phyloP scores from a whole-genome alignment of 2,888 invertebrate genomes.

The Tiliacea aurago region DNA sequence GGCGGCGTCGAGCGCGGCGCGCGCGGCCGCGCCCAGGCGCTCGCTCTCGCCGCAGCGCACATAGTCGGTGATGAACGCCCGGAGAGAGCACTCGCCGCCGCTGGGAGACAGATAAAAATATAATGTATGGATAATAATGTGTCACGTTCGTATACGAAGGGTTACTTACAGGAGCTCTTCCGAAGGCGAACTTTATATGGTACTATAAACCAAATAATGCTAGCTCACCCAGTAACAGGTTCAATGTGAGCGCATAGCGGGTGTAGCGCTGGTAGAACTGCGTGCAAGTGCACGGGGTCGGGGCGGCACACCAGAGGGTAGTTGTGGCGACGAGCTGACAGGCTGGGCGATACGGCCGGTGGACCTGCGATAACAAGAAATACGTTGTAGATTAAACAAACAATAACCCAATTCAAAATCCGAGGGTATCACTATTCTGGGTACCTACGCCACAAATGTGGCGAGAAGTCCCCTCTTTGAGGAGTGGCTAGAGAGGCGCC shows the following conservation, averaged over 20 bases:
- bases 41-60: constrained; percentile 96
- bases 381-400: neutral
- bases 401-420: too few species aligned
- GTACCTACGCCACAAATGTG: too few species aligned
- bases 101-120: constrained; percentile 51
- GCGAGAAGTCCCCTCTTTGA: too few species aligned
- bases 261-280: constrained; percentile 95
- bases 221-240: constrained; percentile 89
- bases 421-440: neutral
- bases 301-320: constrained; percentile 93
- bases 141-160: too few species aligned
- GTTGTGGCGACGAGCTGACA: constrained; percentile 55
- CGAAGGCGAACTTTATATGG: too few species aligned
- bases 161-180: too few species aligned
- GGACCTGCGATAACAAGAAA: constrained; percentile 19
- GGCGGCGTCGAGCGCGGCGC: constrained; percentile 88
- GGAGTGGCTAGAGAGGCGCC: too few species aligned
- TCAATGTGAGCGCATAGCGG: constrained; percentile 96
- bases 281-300: constrained; percentile 93
- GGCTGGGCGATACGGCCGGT: constrained; percentile 43
- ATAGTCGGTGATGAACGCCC: constrained; percentile 96
- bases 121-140: too few species aligned
- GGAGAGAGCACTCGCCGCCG: constrained; percentile 92
- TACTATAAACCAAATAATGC: too few species aligned
- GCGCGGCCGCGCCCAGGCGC: constrained; percentile 83